phyloP scores from a whole-genome alignment of 2,113 vertebrate species.

The Muscicapa adusta region DNA sequence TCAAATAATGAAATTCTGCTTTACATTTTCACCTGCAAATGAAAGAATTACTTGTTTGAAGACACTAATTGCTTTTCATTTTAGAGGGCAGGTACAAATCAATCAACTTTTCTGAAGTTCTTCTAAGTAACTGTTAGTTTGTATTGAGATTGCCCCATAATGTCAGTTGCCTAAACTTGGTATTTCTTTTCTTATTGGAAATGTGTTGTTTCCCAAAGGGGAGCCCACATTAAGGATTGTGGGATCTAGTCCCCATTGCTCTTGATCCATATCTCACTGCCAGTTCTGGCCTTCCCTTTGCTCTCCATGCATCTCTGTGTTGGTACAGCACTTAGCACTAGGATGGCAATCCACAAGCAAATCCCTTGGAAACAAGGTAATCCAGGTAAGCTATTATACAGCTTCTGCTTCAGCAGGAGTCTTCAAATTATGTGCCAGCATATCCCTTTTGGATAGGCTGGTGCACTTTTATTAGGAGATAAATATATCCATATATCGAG shows the following conservation, averaged over 20 bases:
- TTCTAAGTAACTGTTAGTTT: neutral
- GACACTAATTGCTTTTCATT: neutral
- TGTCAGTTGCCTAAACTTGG: neutral
- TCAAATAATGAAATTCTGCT: neutral
- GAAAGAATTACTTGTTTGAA: neutral
- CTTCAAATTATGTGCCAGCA: neutral
- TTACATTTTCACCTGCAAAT: constrained; percentile 4
- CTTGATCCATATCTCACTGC: neutral
- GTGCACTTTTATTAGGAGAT: neutral
- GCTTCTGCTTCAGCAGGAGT: neutral
- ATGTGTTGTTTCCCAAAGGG: neutral
- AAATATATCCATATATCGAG: neutral
- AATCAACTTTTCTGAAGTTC: neutral
- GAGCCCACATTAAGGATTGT: accelerated
- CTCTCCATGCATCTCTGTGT: neutral
- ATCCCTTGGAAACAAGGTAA: neutral
- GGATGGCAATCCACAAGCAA: accelerated
- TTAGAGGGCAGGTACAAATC: neutral
- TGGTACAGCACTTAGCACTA: neutral
- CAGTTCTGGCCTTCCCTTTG: neutral
- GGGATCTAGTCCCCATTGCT: no score
- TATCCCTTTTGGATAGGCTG: neutral
- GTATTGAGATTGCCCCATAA: neutral
- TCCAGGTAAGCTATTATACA: accelerated
- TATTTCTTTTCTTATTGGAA: neutral